Conservation (phyloP, 2,797 vertebrate genomes). For the Coranthus polyacanthus region DNA sequence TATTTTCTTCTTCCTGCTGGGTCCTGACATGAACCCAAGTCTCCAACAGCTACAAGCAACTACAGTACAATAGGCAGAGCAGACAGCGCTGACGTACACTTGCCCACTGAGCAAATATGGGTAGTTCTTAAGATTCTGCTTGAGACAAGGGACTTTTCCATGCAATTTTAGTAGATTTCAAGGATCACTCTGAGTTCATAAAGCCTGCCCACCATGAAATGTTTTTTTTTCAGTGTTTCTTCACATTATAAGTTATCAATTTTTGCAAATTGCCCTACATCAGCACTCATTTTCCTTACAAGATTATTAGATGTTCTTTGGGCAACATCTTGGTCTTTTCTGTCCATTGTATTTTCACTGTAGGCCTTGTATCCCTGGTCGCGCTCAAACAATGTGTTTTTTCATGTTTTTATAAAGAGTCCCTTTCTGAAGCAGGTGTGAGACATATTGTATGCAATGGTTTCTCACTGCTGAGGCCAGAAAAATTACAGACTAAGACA, state of each 20-base stretch:
- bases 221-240: too few species aligned
- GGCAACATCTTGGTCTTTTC: constrained; percentile 10
- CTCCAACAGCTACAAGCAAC: constrained; percentile 36
- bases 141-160: constrained; percentile 40
- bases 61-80: constrained; percentile 47
- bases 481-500: constrained; percentile 86
- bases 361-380: neutral
- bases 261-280: neutral
- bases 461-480: constrained; percentile 80
- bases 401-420: constrained; percentile 23
- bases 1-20: constrained; percentile 45
- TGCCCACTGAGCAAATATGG: constrained; percentile 81
- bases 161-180: constrained; percentile 7
- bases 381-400: constrained; percentile 12
- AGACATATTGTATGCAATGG: constrained; percentile 62
- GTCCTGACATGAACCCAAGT: constrained; percentile 55
- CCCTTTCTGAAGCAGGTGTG: constrained; percentile 77
- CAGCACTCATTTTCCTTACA: constrained; percentile 19
- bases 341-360: constrained; percentile 17
- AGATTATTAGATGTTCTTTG: constrained; percentile 17
- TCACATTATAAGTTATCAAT: neutral
- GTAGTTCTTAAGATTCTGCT: constrained; percentile 68
- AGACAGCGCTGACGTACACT: constrained; percentile 29
- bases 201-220: too few species aligned
- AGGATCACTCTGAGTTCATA: too few species aligned